These are phyloP conservation scores for Daphoenositta chrysoptera DNA, from an alignment of 2,113 vertebrate species.

Conservation along the genomic window DNA sequence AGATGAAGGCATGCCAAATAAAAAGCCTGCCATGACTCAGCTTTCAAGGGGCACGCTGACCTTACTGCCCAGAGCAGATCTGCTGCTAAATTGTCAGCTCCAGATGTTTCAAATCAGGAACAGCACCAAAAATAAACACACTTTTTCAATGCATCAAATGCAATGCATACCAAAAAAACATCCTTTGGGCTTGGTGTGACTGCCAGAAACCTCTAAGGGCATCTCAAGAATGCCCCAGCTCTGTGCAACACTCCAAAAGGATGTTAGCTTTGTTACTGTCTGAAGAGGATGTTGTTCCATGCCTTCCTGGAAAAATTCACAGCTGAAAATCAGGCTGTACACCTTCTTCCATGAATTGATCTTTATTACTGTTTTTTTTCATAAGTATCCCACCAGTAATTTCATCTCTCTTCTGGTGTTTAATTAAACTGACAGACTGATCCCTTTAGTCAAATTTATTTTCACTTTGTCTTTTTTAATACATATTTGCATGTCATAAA, in stretches of 20 bases:
- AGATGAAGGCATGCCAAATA: background rate
- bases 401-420: background rate
- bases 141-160: background rate
- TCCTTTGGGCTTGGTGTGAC: background rate
- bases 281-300: background rate
- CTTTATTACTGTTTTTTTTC: background rate
- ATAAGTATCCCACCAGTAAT: background rate
- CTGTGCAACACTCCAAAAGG: background rate
- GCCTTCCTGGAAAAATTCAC: background rate
- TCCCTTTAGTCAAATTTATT: background rate
- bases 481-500: conserved; percentile 81
- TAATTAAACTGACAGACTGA: background rate
- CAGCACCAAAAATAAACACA: background rate
- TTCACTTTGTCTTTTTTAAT: background rate
- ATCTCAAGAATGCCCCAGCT: background rate
- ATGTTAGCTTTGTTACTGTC: background rate
- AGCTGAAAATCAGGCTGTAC: background rate
- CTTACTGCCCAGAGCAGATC: background rate
- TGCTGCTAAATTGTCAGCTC: background rate
- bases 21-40: background rate
- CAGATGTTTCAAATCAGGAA: background rate
- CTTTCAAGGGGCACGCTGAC: background rate
- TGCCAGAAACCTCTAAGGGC: background rate
- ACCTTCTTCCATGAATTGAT: background rate
- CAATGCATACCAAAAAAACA: background rate